These are phyloP conservation scores for Meda fulgida DNA, from an alignment of 2,797 vertebrate species.

Conservation along the genomic window DNA sequence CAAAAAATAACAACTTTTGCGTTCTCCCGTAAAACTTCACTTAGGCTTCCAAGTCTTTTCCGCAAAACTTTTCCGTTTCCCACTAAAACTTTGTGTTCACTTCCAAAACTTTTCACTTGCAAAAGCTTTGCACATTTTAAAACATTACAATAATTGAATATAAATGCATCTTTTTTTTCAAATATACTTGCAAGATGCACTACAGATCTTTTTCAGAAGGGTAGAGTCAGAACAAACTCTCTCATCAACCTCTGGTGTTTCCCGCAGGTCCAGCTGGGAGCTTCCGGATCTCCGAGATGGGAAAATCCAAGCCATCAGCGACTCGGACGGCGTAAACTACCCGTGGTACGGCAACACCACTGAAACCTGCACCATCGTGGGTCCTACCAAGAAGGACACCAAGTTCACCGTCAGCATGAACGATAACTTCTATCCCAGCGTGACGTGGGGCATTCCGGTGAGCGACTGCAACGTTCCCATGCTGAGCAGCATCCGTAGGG, in stretches of 20 bases:
- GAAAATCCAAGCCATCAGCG: constrained; percentile 93
- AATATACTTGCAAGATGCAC: too few relatives aligned
- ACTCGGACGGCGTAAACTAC: constrained; percentile 97
- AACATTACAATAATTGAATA: too few relatives aligned
- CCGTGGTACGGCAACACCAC: constrained; percentile 99
- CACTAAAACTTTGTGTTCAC: too few relatives aligned
- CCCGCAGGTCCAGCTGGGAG: constrained; percentile 95
- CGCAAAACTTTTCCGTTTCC: too few relatives aligned
- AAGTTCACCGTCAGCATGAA: constrained; percentile 97
- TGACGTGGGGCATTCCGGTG: constrained; percentile 97
- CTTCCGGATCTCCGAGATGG: constrained; percentile 91
- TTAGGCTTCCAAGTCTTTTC: too few relatives aligned
- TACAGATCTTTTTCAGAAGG: too few relatives aligned
- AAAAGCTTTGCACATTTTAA: too few relatives aligned
- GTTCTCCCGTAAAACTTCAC: too few relatives aligned
- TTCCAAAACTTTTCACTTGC: too few relatives aligned
- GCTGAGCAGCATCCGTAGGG: constrained; percentile 91
- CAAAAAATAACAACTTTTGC: too few relatives aligned
- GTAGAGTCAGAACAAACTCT: background rate
- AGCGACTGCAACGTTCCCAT: constrained; percentile 92
- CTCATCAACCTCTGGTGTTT: constrained; percentile 11
- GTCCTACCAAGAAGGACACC: constrained; percentile 92
- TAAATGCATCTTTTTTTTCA: too few relatives aligned
- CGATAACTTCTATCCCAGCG: constrained; percentile 98
- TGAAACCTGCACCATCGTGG: constrained; percentile 91